phyloP scores from a whole-genome alignment of 2,888 invertebrate genomes.

The Ornithoptera priamus region DNA sequence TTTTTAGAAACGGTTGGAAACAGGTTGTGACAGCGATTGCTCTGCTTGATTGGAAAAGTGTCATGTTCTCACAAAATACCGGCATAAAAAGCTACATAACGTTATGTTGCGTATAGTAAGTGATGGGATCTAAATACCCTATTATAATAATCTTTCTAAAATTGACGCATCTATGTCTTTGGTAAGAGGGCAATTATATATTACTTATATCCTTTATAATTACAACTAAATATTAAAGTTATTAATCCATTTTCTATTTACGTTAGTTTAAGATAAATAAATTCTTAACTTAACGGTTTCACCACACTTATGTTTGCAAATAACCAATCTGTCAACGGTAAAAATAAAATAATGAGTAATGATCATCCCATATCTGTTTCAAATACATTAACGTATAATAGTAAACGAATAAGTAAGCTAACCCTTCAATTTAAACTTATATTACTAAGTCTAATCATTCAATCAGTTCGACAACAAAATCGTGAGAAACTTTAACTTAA shows the following conservation, averaged over 20 bases:
- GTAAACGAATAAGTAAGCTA: constrained; percentile 13
- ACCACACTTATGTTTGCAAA: neutral
- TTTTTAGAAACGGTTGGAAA: neutral
- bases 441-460: constrained; percentile 19
- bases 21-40: neutral
- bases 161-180: neutral
- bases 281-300: too few relatives aligned
- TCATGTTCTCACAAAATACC: constrained; percentile 2
- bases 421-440: constrained; percentile 16
- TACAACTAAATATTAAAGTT: neutral
- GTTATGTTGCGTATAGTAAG: neutral
- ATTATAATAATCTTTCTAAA: neutral
- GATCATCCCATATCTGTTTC: neutral
- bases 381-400: constrained; percentile 1
- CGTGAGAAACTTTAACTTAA: constrained; percentile 21
- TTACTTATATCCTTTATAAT: too few relatives aligned
- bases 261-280: too few relatives aligned
- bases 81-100: neutral
- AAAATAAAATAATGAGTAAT: neutral
- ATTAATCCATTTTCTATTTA: neutral
- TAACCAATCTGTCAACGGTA: neutral
- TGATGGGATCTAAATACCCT: neutral
- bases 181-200: neutral
- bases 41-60: neutral
- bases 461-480: constrained; percentile 18